Evolutionary conservation across 2,888 invertebrate genomes (phyloP).

Genomic region (Sipha maydis): DNA sequence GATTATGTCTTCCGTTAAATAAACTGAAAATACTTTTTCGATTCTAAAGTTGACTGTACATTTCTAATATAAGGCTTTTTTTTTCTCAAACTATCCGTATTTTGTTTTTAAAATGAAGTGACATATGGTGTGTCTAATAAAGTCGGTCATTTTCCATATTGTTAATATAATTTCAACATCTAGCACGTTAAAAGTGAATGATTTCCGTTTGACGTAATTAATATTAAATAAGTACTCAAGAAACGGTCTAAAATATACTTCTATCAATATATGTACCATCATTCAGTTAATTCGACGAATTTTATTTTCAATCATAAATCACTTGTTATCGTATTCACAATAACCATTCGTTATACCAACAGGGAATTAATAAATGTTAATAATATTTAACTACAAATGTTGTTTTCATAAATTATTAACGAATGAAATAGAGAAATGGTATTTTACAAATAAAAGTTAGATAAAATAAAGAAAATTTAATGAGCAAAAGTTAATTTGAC

Average conservation of each 20-base stretch:
- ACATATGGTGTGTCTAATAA: background rate
- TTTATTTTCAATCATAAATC: background rate
- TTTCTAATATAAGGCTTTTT: conserved; percentile 35
- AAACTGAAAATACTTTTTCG: conserved; percentile 48
- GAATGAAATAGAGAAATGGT: too few species aligned
- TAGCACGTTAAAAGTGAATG: background rate
- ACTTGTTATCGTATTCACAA: background rate
- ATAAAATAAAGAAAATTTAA: too few species aligned
- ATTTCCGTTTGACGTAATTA: background rate
- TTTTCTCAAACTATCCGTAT: background rate
- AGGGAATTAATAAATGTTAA: too few species aligned
- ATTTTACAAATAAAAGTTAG: too few species aligned
- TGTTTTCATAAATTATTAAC: too few species aligned
- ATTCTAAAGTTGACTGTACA: conserved; percentile 39
- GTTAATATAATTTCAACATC: background rate
- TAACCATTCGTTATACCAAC: background rate
- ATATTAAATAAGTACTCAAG: background rate
- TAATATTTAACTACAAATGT: too few species aligned
- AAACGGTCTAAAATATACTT: background rate
- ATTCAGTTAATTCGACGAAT: background rate
- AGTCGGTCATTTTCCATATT: background rate
- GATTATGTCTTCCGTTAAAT: conserved; percentile 41
- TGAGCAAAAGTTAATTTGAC: too few species aligned
- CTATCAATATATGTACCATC: too few species aligned
- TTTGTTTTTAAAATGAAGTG: background rate